Percentiles rank a stretch among this genome's conserved stretches.
Conservation (phyloP, 2,797 vertebrate genomes). For the Acanthurus leucopareius region DNA sequence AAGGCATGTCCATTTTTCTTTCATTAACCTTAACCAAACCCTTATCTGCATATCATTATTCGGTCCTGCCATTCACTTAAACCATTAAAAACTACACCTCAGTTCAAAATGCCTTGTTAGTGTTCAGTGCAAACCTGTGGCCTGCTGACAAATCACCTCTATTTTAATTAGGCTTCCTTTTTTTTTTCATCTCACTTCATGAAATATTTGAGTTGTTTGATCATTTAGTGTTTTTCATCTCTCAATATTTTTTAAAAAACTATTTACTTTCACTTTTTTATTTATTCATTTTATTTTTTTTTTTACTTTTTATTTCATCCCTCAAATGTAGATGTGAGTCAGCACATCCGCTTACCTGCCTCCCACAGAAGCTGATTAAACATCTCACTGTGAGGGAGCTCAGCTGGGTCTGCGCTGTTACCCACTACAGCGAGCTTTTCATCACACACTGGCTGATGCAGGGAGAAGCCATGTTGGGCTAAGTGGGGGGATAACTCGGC, state of each 20-base stretch:
- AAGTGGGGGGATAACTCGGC: conserved; percentile 36
- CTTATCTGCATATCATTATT: conserved; percentile 3
- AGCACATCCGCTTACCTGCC: conserved; percentile 35
- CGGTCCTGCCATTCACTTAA: background rate
- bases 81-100: background rate
- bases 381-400: conserved; percentile 39
- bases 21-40: conserved; percentile 26
- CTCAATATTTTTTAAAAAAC: background rate
- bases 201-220: conserved; percentile 4
- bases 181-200: background rate
- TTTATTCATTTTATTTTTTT: background rate
- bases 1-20: conserved; percentile 20
- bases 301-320: background rate
- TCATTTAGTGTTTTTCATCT: conserved; percentile 6
- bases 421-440: conserved; percentile 55
- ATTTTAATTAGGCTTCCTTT: background rate
- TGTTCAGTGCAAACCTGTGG: background rate
- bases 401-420: conserved; percentile 49
- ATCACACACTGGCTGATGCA: conserved; percentile 58
- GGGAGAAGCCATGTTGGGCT: conserved; percentile 54
- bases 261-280: background rate
- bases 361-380: conserved; percentile 64
- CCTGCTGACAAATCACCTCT: background rate
- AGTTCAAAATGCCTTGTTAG: conserved; percentile 1
- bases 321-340: conserved; percentile 40